Evolutionary conservation across 1,140 invertebrate genomes (phyloP).

Genomic region (Tetranychus cinnabarinus): DNA sequence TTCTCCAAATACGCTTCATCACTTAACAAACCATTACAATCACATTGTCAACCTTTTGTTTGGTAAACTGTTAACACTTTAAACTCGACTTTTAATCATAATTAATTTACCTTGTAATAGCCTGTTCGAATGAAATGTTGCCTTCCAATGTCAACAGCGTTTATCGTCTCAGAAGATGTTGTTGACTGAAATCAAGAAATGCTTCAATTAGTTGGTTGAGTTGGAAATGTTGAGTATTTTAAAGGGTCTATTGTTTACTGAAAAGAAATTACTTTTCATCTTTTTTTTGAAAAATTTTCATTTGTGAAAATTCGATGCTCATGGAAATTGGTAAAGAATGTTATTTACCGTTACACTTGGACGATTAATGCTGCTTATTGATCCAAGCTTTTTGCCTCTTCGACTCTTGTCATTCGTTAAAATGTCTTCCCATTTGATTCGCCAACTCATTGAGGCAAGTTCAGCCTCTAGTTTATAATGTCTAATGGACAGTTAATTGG

Average conservation of each 20-base stretch:
- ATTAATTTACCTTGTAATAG: constrained; percentile 10
- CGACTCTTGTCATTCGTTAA: neutral
- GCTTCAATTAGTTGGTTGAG: neutral
- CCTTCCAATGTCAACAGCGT: constrained; percentile 1
- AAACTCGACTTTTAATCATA: too few relatives aligned
- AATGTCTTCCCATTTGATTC: constrained; percentile 63
- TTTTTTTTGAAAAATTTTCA: too few relatives aligned
- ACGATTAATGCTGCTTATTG: constrained; percentile 8
- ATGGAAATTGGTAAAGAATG: neutral
- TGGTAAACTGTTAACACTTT: too few relatives aligned
- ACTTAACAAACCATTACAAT: too few relatives aligned
- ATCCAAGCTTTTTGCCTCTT: constrained; percentile 4
- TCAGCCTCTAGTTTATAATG: constrained; percentile 76
- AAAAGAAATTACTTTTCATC: too few relatives aligned
- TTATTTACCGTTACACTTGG: constrained; percentile 8
- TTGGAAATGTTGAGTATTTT: neutral
- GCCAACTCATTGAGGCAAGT: constrained; percentile 86
- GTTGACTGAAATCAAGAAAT: neutral
- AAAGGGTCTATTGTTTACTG: neutral
- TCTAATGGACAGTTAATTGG: constrained; percentile 24
- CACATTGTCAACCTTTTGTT: too few relatives aligned
- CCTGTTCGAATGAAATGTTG: constrained; percentile 12
- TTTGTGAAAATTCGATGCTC: too few relatives aligned
- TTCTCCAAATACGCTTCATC: too few relatives aligned
- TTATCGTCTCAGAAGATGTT: constrained; percentile 11